Conservation (phyloP, 2,888 invertebrate species). For the Drosophila birchii region DNA sequence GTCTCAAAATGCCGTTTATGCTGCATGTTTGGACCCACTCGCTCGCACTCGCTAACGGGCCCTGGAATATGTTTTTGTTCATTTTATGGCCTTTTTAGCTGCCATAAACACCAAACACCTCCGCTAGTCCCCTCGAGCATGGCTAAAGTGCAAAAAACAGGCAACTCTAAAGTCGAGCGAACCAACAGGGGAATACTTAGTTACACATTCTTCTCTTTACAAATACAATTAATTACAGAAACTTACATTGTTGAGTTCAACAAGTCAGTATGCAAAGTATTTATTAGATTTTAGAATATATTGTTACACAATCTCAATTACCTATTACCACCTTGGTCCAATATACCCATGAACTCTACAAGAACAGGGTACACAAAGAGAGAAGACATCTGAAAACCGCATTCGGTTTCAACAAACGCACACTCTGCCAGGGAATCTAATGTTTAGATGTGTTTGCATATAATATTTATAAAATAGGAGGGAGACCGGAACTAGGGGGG, state of each 20-base stretch:
- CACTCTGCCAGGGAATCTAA: constrained; percentile 36
- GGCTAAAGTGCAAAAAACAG: constrained; percentile 38
- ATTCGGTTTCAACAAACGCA: constrained; percentile 63
- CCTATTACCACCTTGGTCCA: not conserved
- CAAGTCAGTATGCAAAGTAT: too few relatives aligned
- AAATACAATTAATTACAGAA: not conserved
- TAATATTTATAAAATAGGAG: constrained; percentile 62
- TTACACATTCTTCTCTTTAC: not conserved
- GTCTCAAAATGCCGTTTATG: constrained; percentile 70
- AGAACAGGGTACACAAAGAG: constrained; percentile 6
- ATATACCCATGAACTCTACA: not conserved
- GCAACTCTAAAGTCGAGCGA: not conserved
- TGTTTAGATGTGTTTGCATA: constrained; percentile 38
- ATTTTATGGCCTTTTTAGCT: constrained; percentile 76
- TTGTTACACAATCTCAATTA: too few relatives aligned
- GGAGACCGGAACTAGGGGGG: constrained; percentile 20
- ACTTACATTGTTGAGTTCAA: not conserved
- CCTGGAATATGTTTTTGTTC: constrained; percentile 70
- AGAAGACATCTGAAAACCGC: constrained; percentile 57
- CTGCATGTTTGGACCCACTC: constrained; percentile 52
- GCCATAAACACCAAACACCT: constrained; percentile 68
- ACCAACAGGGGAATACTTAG: not conserved
- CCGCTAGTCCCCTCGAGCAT: constrained; percentile 17
- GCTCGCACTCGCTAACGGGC: constrained; percentile 38
- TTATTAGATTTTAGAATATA: not conserved